A percentile compares a stretch with the other conserved stretches of the same genome.
Evolutionary conservation across 1,140 invertebrate genomes (phyloP).

Genomic region (Coptotermes formosanus): DNA sequence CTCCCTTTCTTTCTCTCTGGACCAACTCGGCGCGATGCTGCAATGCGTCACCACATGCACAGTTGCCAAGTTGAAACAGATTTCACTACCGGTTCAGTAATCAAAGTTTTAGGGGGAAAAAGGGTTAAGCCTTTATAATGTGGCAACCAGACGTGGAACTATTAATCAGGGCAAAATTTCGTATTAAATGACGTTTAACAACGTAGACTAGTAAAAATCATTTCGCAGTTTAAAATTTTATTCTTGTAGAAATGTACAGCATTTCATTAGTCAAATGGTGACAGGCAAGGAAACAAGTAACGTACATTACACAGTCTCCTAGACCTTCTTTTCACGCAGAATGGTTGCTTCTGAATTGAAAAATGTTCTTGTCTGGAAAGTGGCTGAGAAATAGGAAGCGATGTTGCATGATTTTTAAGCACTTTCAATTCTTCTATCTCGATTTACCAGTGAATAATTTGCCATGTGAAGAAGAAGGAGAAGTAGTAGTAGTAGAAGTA

Average conservation of each 20-base stretch:
- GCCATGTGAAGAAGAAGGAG: no score
- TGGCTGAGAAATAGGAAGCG: not conserved
- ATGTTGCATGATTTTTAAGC: not conserved
- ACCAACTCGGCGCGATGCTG: slow-evolving; percentile 15
- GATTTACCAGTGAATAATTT: not conserved
- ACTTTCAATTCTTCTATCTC: not conserved
- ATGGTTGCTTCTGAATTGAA: not conserved
- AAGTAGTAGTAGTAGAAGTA: no score
- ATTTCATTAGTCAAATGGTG: not conserved
- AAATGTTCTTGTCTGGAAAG: not conserved
- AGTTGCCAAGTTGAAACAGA: not conserved
- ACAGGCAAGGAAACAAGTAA: not conserved
- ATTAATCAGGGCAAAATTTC: not conserved
- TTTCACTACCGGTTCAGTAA: not conserved
- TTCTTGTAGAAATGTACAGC: not conserved
- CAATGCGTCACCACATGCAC: slow-evolving; percentile 12
- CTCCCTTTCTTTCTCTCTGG: not conserved
- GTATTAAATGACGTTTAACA: not conserved
- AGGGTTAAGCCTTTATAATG: not conserved
- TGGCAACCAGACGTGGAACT: not conserved
- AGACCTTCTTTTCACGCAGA: not conserved
- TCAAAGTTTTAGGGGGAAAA: not conserved
- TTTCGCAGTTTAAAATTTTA: not conserved
- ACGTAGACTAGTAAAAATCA: not conserved
- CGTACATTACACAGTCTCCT: not conserved